Evolutionary conservation across 2,113 vertebrate genomes (phyloP), one percentile per base, ranked within the genome.

Genomic region (Mystacornis crossleyi): DNA sequence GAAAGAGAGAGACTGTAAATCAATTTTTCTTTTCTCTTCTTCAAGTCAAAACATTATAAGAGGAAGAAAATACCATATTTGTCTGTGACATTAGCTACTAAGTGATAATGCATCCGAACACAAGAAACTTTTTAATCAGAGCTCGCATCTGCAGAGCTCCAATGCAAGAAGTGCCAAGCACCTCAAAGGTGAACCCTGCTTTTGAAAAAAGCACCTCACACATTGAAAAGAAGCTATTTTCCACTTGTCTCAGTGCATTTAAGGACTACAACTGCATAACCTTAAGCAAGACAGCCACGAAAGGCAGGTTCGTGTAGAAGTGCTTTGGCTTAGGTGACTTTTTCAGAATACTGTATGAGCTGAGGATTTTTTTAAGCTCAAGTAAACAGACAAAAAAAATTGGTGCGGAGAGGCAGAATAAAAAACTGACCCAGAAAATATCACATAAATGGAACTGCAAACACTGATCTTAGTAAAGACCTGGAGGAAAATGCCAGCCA

Each of bases 371-470:
- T 79, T 75, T 51, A 70, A 53, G 48, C 58, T 88, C n/a, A 66
- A 38, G 71, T 53, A 92, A 95, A 70, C 20, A 66, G 43, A 57
- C 19, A 5, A 31, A 92, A 84, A 87, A 48, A 43, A 5, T 10
- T 6, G 7, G 10, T 60, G 26, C 26, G 38, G 86, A 38, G n/a
- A 81, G 60, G 67, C 47, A 86, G 67, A 86, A 90, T 58, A 66
- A 58, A 89, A 93, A 87, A 61, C 28, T 82, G 58, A 86, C 90
- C 75, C 51, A 57, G 60, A 93, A 92, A 92, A 88, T 77, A 83
- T 29, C 71, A 83, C 18, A 15, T 47, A 81, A 88, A 73, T 62
- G 89, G 62, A 86, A 88, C 31, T 58, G 33, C 34, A 89, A 89
- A 83, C 47, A 77, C 26, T 34, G 48, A 34, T 90, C 45, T 90